Conservation (phyloP, 2,113 vertebrate genomes). For the Aptenodytes forsteri region DNA sequence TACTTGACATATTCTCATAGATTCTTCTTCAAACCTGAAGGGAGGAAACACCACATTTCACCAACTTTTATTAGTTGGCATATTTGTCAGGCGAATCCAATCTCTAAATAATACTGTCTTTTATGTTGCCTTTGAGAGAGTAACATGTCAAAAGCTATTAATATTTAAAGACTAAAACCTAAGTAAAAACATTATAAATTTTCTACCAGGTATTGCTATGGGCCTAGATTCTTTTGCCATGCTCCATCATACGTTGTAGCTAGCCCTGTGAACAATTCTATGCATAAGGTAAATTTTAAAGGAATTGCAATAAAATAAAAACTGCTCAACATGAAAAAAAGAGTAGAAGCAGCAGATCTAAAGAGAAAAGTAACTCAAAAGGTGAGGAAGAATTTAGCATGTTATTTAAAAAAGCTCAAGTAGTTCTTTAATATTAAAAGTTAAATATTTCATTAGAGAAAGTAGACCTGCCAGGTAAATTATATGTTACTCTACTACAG, state of each 20-base stretch:
- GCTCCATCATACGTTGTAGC: not conserved
- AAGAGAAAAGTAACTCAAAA: not conserved
- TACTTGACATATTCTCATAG: not conserved
- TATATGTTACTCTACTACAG: not conserved
- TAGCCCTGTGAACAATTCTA: not conserved
- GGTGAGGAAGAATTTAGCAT: not conserved
- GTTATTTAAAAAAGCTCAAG: not conserved
- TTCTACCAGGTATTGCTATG: not conserved
- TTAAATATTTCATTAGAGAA: not conserved
- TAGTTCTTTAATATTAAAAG: not conserved
- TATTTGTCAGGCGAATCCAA: not conserved
- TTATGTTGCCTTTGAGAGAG: not conserved
- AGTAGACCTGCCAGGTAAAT: not conserved
- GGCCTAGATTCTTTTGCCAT: not conserved
- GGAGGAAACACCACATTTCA: not conserved
- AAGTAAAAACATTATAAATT: constrained; percentile 16
- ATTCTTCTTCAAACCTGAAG: not conserved
- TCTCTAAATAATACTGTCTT: not conserved
- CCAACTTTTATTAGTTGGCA: not conserved
- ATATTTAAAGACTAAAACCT: constrained; percentile 5
- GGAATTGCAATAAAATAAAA: not conserved
- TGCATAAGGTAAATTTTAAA: not conserved
- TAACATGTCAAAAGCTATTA: not conserved
- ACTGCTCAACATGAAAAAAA: not conserved
- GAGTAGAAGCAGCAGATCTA: not conserved